These are phyloP conservation scores for Xerus rutilus DNA, from an alignment of 2,797 vertebrate genomes.

Conservation along the genomic window DNA sequence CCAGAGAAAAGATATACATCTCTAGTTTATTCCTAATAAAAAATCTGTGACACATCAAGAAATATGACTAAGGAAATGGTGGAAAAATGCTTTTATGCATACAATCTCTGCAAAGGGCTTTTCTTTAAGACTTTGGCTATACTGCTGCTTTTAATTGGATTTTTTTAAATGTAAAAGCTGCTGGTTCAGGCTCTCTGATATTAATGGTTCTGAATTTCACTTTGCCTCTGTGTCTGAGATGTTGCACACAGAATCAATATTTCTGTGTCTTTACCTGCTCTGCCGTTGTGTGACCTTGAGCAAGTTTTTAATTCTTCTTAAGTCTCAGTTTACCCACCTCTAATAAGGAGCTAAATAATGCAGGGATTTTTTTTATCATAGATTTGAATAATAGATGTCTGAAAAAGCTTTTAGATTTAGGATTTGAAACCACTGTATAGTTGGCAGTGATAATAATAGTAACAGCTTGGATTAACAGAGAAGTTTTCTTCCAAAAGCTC, in stretches of 20 bases:
- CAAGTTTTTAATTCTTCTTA: constrained; percentile 46
- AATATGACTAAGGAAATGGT: background rate
- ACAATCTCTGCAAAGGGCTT: constrained; percentile 43
- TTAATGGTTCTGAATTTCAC: constrained; percentile 72
- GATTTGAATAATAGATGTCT: constrained; percentile 75
- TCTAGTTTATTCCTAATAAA: constrained; percentile 12
- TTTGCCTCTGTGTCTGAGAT: constrained; percentile 15
- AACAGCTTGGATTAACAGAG: constrained; percentile 52
- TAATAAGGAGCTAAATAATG: constrained; percentile 69
- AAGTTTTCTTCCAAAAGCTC: constrained; percentile 56
- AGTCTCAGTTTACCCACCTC: constrained; percentile 77
- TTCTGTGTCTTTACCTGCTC: constrained; percentile 60
- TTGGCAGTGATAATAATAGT: constrained; percentile 59
- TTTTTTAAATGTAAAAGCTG: constrained; percentile 68
- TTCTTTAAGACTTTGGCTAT: constrained; percentile 64
- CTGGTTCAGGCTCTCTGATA: constrained; percentile 68
- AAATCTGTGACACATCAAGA: constrained; percentile 21
- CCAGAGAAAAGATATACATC: background rate
- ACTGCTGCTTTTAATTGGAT: constrained; percentile 73
- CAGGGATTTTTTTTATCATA: background rate
- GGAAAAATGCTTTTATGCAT: constrained; percentile 21
- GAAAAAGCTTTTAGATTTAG: constrained; percentile 67
- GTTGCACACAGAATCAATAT: constrained; percentile 47
- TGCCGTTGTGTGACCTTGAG: constrained; percentile 60
- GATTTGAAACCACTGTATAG: constrained; percentile 22